These are phyloP conservation scores for Rhorus exstirpatorius DNA, from an alignment of 2,888 invertebrate genomes.

Conservation along the genomic window DNA sequence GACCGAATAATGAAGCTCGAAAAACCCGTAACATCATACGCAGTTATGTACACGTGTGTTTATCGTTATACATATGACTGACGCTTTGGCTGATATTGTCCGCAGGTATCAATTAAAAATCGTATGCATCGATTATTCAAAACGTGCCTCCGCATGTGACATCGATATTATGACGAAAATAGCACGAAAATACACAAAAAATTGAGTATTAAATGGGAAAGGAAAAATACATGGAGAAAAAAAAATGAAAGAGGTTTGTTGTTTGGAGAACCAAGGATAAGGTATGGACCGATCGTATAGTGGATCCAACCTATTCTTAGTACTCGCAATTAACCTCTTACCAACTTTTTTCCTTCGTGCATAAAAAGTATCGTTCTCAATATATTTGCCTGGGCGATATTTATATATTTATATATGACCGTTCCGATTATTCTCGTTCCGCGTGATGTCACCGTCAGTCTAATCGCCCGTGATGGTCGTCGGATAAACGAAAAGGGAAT, in stretches of 20 bases:
- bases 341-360: too few species aligned
- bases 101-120: constrained; percentile 13
- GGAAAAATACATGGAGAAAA: not conserved
- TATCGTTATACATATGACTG: not conserved
- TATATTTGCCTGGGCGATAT: not conserved
- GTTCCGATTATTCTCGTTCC: constrained; percentile 27
- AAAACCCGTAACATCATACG: constrained; percentile 7
- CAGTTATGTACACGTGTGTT: not conserved
- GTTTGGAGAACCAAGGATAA: too few species aligned
- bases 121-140: constrained; percentile 15
- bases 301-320: too few species aligned
- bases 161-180: constrained; percentile 17
- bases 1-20: constrained; percentile 33
- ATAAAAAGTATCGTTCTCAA: not conserved
- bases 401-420: not conserved
- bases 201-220: not conserved
- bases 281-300: too few species aligned
- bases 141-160: not conserved
- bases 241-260: not conserved
- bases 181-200: not conserved
- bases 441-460: constrained; percentile 37
- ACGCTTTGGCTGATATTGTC: constrained; percentile 1
- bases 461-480: not conserved
- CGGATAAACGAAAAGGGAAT: constrained; percentile 9
- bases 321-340: too few species aligned